A percentile compares a stretch with the other conserved stretches of the same genome.
These are phyloP conservation scores for Mystacides longicornis DNA, from an alignment of 2,888 invertebrate species.

Conservation along the genomic window DNA sequence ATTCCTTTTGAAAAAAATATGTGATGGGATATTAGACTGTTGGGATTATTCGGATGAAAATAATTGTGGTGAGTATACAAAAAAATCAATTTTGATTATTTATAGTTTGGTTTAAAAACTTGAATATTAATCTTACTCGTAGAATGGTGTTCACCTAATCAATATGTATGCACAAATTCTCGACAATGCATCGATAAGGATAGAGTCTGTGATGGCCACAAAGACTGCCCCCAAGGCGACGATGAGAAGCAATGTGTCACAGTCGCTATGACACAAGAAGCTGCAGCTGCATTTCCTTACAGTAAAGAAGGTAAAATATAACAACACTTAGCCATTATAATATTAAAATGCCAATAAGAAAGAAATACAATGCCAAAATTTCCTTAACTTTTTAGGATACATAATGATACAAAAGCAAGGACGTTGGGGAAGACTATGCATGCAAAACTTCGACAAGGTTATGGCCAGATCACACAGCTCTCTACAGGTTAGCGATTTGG, in stretches of 20 bases:
- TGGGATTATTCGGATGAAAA: constrained; percentile 75
- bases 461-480: constrained; percentile 50
- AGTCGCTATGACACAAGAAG: constrained; percentile 48
- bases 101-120: background rate
- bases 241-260: constrained; percentile 71
- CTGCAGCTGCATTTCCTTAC: constrained; percentile 54
- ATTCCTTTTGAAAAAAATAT: constrained; percentile 63
- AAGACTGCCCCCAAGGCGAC: constrained; percentile 66
- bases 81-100: background rate
- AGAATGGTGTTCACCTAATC: constrained; percentile 68
- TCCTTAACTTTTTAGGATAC: constrained; percentile 44
- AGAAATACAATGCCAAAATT: background rate
- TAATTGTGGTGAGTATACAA: constrained; percentile 54
- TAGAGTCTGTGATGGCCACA: constrained; percentile 62
- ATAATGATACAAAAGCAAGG: constrained; percentile 69
- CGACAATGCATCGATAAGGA: constrained; percentile 58
- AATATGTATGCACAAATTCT: constrained; percentile 69
- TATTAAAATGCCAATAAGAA: background rate
- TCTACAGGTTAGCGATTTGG: constrained; percentile 62
- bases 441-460: constrained; percentile 58
- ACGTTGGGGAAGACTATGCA: constrained; percentile 69
- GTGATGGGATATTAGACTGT: constrained; percentile 72
- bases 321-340: background rate
- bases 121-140: constrained; percentile 21
- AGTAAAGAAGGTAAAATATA: constrained; percentile 48